A percentile compares a stretch with the other conserved stretches of the same genome.
These are phyloP conservation scores for Terrapene triunguis DNA, from an alignment of 2,113 vertebrate species.

Conservation along the genomic window DNA sequence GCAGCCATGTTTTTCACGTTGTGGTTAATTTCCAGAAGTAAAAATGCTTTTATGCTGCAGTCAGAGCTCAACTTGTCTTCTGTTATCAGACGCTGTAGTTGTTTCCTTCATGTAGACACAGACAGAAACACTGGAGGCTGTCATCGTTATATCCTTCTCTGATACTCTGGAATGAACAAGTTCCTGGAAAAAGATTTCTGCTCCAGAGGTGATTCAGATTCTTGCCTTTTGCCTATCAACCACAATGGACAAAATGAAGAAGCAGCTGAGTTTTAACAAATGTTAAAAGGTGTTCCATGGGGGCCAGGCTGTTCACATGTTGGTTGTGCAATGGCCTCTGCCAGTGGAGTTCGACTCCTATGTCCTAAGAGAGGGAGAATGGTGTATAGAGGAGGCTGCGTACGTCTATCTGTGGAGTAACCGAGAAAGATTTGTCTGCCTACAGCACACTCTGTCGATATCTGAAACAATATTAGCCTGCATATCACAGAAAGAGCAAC, in stretches of 20 bases:
- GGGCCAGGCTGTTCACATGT: not conserved
- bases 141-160: not conserved
- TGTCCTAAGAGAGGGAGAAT: not conserved
- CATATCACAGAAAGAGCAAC: not conserved
- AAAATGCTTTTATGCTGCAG: constrained; percentile 21
- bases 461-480: not conserved
- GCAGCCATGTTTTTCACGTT: not conserved
- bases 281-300: not conserved
- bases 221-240: not conserved
- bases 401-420: not conserved
- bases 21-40: not conserved
- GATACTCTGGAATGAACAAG: not conserved
- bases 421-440: not conserved
- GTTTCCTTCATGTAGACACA: not conserved
- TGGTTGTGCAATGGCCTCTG: not conserved
- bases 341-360: not conserved
- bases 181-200: not conserved
- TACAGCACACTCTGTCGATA: fast-evolving
- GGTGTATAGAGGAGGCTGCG: not conserved
- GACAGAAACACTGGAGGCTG: not conserved
- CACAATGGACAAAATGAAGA: constrained; percentile 38
- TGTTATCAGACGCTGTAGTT: constrained; percentile 5
- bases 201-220: constrained; percentile 20
- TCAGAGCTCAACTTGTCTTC: not conserved
- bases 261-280: constrained; percentile 17